These are phyloP conservation scores for Nothoprocta pentlandii DNA, from an alignment of 2,113 vertebrate species.

Conservation along the genomic window DNA sequence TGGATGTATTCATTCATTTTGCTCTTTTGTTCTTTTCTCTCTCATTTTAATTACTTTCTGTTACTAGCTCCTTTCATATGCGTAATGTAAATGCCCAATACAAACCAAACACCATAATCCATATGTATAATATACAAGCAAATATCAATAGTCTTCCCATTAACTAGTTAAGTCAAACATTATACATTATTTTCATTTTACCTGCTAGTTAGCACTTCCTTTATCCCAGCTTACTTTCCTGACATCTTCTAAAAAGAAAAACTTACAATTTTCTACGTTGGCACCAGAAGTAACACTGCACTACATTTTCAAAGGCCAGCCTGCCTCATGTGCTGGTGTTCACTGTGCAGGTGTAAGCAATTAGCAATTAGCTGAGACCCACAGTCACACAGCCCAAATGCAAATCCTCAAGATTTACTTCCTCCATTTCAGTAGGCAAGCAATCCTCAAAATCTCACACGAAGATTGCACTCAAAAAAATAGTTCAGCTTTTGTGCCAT, in stretches of 20 bases:
- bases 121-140: accelerated
- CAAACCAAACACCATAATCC: neutral
- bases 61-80: neutral
- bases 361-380: slow-evolving; percentile 2
- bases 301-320: neutral
- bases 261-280: neutral
- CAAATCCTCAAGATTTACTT: slow-evolving; percentile 40
- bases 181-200: neutral
- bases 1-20: neutral
- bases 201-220: neutral
- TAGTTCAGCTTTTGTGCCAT: neutral
- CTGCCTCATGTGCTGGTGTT: neutral
- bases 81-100: accelerated
- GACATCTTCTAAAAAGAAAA: neutral
- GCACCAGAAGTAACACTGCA: neutral
- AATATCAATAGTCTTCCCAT: neutral
- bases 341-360: slow-evolving; percentile 19
- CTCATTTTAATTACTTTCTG: neutral
- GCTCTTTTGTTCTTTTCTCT: neutral
- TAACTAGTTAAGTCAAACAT: neutral
- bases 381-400: slow-evolving; percentile 21
- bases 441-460: slow-evolving; percentile 53
- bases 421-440: slow-evolving; percentile 17
- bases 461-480: slow-evolving; percentile 45
- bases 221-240: neutral